Evolutionary conservation across 2,797 vertebrate species (phyloP).

Genomic region (Poeciliopsis presidionis): DNA sequence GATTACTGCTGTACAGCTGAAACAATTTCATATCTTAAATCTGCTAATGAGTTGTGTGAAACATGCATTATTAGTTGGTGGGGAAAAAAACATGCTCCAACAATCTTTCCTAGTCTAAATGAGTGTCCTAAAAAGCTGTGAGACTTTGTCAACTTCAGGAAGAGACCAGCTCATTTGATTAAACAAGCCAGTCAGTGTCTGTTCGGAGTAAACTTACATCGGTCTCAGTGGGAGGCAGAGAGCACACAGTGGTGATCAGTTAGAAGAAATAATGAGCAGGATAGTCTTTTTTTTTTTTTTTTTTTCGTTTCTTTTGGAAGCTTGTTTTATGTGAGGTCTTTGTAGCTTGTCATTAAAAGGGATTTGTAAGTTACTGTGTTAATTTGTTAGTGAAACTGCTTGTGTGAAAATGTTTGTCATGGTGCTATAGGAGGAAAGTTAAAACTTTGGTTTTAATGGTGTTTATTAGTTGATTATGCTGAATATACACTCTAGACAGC

Average conservation of each 20-base stretch:
- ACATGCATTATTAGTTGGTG: neutral
- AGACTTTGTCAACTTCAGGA: slow-evolving; percentile 24
- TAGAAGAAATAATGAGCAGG: slow-evolving; percentile 54
- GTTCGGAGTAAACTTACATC: slow-evolving; percentile 40
- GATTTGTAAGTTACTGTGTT: slow-evolving; percentile 27
- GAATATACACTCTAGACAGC: no score
- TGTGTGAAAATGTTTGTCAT: neutral
- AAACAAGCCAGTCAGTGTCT: slow-evolving; percentile 32
- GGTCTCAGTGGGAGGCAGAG: slow-evolving; percentile 52
- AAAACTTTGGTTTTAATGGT: neutral
- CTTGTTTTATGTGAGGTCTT: slow-evolving; percentile 23
- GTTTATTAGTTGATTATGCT: neutral
- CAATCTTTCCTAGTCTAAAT: neutral
- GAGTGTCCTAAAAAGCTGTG: slow-evolving; percentile 1
- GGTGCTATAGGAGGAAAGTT: neutral
- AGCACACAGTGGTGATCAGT: slow-evolving; percentile 38
- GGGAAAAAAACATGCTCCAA: neutral
- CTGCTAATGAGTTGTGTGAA: neutral
- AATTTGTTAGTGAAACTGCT: slow-evolving; percentile 33
- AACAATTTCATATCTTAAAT: neutral
- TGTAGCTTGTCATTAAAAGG: slow-evolving; percentile 34
- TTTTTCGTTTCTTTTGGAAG: slow-evolving; percentile 15
- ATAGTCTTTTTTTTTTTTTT: slow-evolving; percentile 22
- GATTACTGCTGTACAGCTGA: slow-evolving; percentile 12
- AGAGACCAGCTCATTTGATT: slow-evolving; percentile 37